A percentile compares a stretch with the other conserved stretches of the same genome.
phyloP scores from a whole-genome alignment of 1,140 invertebrate genomes.

The Tetraneura akinire region DNA sequence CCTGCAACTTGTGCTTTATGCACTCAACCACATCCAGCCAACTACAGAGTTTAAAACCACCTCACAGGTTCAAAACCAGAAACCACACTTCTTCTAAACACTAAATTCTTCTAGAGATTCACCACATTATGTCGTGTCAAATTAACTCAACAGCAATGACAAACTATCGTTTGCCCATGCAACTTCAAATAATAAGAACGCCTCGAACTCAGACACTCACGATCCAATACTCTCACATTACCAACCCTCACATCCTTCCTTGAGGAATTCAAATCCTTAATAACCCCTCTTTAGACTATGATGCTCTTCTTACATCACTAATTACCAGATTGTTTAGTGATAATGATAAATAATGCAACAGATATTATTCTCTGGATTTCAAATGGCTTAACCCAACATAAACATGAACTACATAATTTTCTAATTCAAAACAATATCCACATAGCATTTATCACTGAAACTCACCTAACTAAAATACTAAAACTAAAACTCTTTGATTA shows the following conservation, averaged over 20 bases:
- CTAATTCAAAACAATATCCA: not conserved
- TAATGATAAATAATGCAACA: slow-evolving; percentile 1
- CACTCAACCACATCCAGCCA: too few species aligned
- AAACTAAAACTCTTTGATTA: not conserved
- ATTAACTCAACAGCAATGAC: too few species aligned
- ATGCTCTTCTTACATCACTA: slow-evolving; percentile 4
- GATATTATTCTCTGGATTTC: not conserved
- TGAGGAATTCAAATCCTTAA: not conserved
- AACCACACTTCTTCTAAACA: too few species aligned
- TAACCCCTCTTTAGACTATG: too few species aligned
- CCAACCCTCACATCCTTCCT: too few species aligned
- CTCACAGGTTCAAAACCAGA: too few species aligned
- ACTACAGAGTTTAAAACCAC: too few species aligned
- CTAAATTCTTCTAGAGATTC: too few species aligned
- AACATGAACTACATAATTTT: slow-evolving; percentile 1
- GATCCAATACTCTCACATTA: not conserved
- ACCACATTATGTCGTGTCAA: too few species aligned
- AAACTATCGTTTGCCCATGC: too few species aligned
- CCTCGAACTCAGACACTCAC: not conserved
- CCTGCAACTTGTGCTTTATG: too few species aligned
- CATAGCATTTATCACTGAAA: slow-evolving; percentile 3
- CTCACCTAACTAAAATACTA: not conserved
- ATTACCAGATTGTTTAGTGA: not conserved
- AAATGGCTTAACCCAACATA: not conserved
- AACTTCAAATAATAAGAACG: not conserved